Percentiles rank a stretch among this genome's conserved stretches.
phyloP scores from a whole-genome alignment of 2,113 vertebrate species.

The Martes martes region DNA sequence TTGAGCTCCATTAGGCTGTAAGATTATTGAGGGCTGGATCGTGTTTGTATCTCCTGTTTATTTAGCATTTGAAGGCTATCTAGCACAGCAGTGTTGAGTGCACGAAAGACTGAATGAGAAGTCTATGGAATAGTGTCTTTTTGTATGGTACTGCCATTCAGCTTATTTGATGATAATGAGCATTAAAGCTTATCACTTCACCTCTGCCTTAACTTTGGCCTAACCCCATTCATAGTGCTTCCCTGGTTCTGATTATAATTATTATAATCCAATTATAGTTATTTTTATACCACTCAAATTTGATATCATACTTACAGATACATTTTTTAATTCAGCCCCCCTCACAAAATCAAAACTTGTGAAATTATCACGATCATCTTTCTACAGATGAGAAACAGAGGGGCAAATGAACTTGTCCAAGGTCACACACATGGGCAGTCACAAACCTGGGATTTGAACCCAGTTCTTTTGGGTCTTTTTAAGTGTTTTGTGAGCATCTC shows the following conservation, averaged over 20 bases:
- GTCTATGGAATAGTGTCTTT: neutral
- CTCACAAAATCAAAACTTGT: neutral
- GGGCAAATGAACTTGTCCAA: neutral
- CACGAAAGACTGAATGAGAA: neutral
- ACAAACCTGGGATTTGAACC: neutral
- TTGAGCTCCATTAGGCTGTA: neutral
- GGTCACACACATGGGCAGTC: neutral
- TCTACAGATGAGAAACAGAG: neutral
- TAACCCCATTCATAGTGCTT: neutral
- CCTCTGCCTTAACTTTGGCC: neutral
- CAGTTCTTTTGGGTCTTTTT: neutral
- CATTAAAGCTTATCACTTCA: neutral
- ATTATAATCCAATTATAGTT: neutral
- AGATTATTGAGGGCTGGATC: neutral
- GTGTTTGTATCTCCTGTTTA: neutral
- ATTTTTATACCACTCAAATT: slow-evolving; percentile 15
- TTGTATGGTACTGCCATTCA: neutral
- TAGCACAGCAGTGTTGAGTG: neutral
- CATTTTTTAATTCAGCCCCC: neutral
- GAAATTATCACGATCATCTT: neutral
- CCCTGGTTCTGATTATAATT: neutral
- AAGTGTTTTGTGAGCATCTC: neutral
- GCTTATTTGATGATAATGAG: neutral
- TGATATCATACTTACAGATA: neutral
- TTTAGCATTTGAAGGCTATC: neutral